phyloP scores from a whole-genome alignment of 2,888 invertebrate species.

The Meiosimyza decipiens region DNA sequence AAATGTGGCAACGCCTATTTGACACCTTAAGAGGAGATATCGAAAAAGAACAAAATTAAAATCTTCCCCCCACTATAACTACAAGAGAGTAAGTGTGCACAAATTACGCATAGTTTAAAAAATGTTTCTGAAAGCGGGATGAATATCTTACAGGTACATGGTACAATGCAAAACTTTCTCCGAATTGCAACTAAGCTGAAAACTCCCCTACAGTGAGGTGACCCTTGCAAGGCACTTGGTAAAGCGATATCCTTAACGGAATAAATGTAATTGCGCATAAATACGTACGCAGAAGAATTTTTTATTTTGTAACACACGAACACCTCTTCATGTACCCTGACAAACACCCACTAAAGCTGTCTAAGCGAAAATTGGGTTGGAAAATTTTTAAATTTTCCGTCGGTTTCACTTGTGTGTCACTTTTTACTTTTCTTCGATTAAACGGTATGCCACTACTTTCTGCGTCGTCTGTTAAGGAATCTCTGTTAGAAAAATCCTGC shows the following conservation, averaged over 20 bases:
- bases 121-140: not conserved
- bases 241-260: constrained; percentile 66
- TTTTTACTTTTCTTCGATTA: too few relatives aligned
- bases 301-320: constrained; percentile 17
- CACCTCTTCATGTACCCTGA: constrained; percentile 9
- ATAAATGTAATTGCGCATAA: constrained; percentile 68
- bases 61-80: not conserved
- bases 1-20: constrained; percentile 43
- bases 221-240: constrained; percentile 48
- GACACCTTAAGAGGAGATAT: constrained; percentile 34
- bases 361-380: not conserved
- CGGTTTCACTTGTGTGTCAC: not conserved
- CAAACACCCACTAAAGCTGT: constrained; percentile 2
- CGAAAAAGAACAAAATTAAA: constrained; percentile 7
- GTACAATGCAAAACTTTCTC: not conserved
- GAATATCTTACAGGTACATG: not conserved
- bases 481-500: too few relatives aligned
- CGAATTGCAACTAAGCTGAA: not conserved
- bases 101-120: not conserved
- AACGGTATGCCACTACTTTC: too few relatives aligned
- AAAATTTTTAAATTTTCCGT: not conserved
- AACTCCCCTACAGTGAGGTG: not conserved
- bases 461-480: too few relatives aligned
- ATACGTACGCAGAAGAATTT: constrained; percentile 59
- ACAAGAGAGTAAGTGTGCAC: not conserved